A percentile compares a stretch with the other conserved stretches of the same genome.
phyloP scores from a whole-genome alignment of 2,113 vertebrate genomes.

The Anser brachyrhynchus region DNA sequence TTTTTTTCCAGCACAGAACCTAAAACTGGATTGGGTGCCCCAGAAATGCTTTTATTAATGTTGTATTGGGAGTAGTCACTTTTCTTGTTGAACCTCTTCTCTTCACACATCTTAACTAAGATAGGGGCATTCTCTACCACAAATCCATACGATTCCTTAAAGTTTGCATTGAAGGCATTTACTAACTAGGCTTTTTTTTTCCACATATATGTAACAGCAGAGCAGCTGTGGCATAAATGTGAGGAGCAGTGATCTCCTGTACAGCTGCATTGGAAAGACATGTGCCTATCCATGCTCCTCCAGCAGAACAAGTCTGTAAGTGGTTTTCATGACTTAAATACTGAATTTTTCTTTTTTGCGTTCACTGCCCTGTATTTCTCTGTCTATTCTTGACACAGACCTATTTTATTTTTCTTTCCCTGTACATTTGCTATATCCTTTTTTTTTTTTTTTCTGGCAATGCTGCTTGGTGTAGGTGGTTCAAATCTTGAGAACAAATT shows the following conservation, averaged over 20 bases:
- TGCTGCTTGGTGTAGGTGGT: neutral
- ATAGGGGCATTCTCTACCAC: neutral
- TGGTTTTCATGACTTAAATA: neutral
- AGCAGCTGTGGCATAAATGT: neutral
- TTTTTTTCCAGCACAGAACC: neutral
- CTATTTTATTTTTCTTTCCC: neutral
- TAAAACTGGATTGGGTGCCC: neutral
- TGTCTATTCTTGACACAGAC: neutral
- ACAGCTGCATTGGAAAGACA: neutral
- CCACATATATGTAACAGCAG: neutral
- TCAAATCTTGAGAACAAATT: neutral
- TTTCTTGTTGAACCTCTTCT: neutral
- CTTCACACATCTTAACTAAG: neutral
- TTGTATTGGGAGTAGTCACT: neutral
- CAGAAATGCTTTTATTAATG: neutral
- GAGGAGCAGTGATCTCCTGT: neutral
- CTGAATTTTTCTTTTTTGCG: neutral
- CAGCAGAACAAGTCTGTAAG: neutral
- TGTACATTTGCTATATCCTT: neutral
- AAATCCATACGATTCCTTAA: neutral
- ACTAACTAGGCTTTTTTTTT: neutral
- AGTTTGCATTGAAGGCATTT: neutral
- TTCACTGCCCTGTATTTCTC: neutral
- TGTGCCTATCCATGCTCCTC: neutral
- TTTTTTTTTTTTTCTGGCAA: neutral